These are phyloP conservation scores for Grallaria varia DNA, from an alignment of 2,113 vertebrate genomes.

Conservation along the genomic window DNA sequence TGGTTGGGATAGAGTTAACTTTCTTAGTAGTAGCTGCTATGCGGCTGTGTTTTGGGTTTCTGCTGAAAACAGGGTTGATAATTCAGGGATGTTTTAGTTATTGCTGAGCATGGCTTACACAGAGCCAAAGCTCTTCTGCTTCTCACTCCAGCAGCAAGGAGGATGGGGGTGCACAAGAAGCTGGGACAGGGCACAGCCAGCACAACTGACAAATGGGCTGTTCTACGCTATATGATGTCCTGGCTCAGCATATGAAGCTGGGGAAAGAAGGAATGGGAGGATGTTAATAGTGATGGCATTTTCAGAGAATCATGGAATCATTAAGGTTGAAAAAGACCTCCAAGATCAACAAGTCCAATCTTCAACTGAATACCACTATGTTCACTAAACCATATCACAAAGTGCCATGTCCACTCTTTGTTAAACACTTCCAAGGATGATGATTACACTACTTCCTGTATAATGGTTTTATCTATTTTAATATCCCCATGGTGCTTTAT, in stretches of 20 bases:
- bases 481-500: background rate
- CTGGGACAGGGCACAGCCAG: background rate
- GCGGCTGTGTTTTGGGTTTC: background rate
- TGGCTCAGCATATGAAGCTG: background rate
- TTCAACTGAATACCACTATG: background rate
- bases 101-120: background rate
- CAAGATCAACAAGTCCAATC: background rate
- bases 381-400: background rate
- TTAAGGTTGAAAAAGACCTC: background rate
- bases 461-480: background rate
- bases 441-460: background rate
- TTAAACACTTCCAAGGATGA: background rate
- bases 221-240: background rate
- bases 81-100: background rate
- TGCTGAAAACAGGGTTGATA: background rate
- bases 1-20: background rate
- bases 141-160: background rate
- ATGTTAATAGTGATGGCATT: background rate
- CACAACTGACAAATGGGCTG: background rate
- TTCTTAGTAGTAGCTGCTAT: background rate
- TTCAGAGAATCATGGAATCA: background rate
- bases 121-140: background rate
- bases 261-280: background rate
- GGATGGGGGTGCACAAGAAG: background rate
- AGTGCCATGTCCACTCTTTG: background rate